These are phyloP conservation scores for Bellardia bayeri DNA, from an alignment of 2,888 invertebrate genomes.

Conservation along the genomic window DNA sequence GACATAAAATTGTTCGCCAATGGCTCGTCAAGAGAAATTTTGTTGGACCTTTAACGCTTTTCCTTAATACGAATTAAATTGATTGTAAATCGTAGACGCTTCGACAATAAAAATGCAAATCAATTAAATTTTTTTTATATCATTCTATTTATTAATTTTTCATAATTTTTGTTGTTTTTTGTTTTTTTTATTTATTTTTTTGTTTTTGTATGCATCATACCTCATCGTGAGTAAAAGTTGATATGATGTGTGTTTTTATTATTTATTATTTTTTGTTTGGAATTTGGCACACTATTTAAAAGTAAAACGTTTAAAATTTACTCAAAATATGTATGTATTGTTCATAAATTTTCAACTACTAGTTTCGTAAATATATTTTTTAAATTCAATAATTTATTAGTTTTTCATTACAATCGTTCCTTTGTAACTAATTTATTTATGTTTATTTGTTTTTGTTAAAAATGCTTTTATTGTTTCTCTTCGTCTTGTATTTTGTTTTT, in stretches of 20 bases:
- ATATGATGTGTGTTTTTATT: constrained; percentile 74
- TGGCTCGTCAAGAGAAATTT: no score
- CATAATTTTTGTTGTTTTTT: constrained; percentile 7
- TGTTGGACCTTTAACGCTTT: no score
- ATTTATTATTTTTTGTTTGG: constrained; percentile 11
- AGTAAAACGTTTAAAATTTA: constrained; percentile 67
- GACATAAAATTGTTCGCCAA: no score
- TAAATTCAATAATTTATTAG: constrained; percentile 60
- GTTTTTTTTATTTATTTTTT: constrained; percentile 44
- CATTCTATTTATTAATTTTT: no score
- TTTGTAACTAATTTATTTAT: constrained; percentile 65
- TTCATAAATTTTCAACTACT: constrained; percentile 64
- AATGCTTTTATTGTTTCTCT: constrained; percentile 61
- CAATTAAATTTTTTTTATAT: no score
- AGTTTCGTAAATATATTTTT: constrained; percentile 60
- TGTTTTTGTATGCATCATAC: constrained; percentile 76
- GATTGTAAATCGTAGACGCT: no score
- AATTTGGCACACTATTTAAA: constrained; percentile 62
- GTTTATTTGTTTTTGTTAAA: constrained; percentile 42
- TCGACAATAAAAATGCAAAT: no score
- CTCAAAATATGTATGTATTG: constrained; percentile 66
- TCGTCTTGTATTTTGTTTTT: constrained; percentile 30
- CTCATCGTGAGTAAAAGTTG: constrained; percentile 76
- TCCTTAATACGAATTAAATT: no score
- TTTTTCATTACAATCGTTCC: constrained; percentile 43